Base-by-base conservation (phyloP, 2,113 vertebrate genomes). In the Platichthys flesus region DNA sequence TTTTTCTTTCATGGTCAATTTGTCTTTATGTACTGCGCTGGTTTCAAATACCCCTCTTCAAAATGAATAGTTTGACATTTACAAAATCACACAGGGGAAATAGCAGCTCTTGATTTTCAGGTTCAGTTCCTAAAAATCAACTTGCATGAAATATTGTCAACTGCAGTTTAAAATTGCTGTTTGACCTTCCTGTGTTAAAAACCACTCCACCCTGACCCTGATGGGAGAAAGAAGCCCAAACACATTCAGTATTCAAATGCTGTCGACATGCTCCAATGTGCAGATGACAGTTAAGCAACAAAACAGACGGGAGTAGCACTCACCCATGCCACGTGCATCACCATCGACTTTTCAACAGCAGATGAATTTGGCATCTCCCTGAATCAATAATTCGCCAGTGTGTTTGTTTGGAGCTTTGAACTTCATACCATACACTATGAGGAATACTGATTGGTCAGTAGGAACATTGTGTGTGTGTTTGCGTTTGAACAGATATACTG, bases 311-410 rank as follows among this genome's bases (percentile, higher is more conserved):
- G 54, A 23, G 63, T 79, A 60, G 66, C 81, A 83, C 85, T 83
- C 83, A 40, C 56, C 65, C 20, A 52, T 20, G 86, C 84, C 88
- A 90, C 85, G 82, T 92, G 90, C 73, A 16, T 21, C 67, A 0
- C 23, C 65, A 90, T 91, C 9, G 88, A 91, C 79, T 56, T 83
- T 78, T 84, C 66, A 40, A 61, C 88, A 78, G 47, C 85, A 74
- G 62, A 90, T 86, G 74, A 88, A 89, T 89, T 87, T 85, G 70
- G 84, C 82, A 68, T 84, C 64, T 59, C 72, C 74, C 54, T 76
- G 28, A 78, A 81, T 88, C 88, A 88, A 90, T 89, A 84, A 62
- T 23, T 67, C 4, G 55, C 76, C 77, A 76, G 26, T 60, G 85
- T 79, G 78, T 84, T 85, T 76, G 74, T 79, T 83, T 71, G 26